These are phyloP conservation scores for Prostheceraeus crozeri DNA, from an alignment of 2,888 invertebrate genomes.

Conservation along the genomic window DNA sequence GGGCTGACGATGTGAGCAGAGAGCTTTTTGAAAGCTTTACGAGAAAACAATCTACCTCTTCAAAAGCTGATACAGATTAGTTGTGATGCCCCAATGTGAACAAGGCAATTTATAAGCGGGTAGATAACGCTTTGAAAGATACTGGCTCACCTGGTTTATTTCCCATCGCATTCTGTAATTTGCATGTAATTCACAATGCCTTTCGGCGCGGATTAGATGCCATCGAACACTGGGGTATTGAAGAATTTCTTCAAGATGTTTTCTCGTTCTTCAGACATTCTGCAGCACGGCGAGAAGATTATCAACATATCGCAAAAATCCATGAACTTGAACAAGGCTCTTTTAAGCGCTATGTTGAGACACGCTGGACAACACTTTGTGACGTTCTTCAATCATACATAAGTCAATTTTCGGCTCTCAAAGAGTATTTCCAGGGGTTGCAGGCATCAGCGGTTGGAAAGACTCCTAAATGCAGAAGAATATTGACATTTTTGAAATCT, in stretches of 20 bases:
- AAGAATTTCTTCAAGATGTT: constrained; percentile 2
- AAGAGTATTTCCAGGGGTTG: constrained; percentile 7
- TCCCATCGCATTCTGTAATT: neutral
- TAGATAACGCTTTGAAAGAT: neutral
- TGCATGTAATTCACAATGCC: constrained; percentile 11
- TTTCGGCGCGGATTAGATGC: constrained; percentile 10
- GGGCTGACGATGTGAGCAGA: neutral
- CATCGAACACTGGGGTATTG: constrained; percentile 3
- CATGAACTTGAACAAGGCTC: constrained; percentile 14
- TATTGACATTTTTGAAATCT: constrained; percentile 6
- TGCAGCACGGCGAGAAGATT: constrained; percentile 17
- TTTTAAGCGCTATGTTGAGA: constrained; percentile 17
- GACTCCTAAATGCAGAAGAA: neutral
- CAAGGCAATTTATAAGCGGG: constrained; percentile 4
- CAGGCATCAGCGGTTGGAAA: no score
- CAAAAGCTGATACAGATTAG: constrained; percentile 5
- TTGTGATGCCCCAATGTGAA: constrained; percentile 22
- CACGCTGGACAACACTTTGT: constrained; percentile 3
- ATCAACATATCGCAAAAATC: neutral
- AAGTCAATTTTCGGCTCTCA: constrained; percentile 4
- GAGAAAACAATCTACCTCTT: neutral
- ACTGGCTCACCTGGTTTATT: constrained; percentile 20
- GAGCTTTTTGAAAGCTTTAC: neutral
- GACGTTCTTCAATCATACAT: neutral
- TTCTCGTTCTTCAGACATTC: constrained; percentile 10